Conservation (phyloP, 2,888 invertebrate genomes). For the Cheiracanthium punctorium region DNA sequence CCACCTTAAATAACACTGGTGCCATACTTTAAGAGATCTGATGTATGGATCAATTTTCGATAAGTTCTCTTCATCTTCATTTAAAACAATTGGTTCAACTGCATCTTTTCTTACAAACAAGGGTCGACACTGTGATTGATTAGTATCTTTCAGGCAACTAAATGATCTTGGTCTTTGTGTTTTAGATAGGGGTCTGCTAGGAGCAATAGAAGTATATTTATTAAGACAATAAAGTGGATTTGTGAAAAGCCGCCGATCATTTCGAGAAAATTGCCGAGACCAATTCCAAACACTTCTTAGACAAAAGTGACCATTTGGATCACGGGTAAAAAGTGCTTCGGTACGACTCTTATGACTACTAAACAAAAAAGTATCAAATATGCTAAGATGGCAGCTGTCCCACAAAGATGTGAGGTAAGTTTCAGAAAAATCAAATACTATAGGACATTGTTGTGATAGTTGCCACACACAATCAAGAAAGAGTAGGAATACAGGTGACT, state of each 20-base stretch:
- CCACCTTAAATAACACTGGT: conserved; percentile 93
- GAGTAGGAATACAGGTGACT: conserved; percentile 90
- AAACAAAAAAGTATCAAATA: conserved; percentile 95
- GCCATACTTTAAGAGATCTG: conserved; percentile 84
- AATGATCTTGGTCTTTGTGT: conserved; percentile 52
- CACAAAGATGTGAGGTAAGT: conserved; percentile 93
- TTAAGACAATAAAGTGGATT: conserved; percentile 85
- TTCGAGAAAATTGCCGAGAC: conserved; percentile 89
- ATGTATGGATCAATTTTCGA: conserved; percentile 58
- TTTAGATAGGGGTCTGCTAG: conserved; percentile 5
- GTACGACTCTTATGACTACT: conserved; percentile 87
- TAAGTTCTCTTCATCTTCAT: conserved; percentile 55
- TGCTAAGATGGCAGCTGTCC: conserved; percentile 90
- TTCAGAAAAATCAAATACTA: conserved; percentile 93
- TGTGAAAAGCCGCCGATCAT: conserved; percentile 87
- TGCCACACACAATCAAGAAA: conserved; percentile 97
- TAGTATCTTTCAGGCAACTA: conserved; percentile 51
- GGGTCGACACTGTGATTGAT: conserved; percentile 48
- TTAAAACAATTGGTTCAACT: conserved; percentile 38
- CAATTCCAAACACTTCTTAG: conserved; percentile 92
- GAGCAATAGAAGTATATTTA: conserved; percentile 39
- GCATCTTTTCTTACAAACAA: conserved; percentile 27
- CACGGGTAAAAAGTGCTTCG: conserved; percentile 78
- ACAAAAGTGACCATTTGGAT: conserved; percentile 77
- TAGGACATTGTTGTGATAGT: conserved; percentile 89